phyloP scores from a whole-genome alignment of 2,888 invertebrate genomes.

The Lycaena phlaeas region DNA sequence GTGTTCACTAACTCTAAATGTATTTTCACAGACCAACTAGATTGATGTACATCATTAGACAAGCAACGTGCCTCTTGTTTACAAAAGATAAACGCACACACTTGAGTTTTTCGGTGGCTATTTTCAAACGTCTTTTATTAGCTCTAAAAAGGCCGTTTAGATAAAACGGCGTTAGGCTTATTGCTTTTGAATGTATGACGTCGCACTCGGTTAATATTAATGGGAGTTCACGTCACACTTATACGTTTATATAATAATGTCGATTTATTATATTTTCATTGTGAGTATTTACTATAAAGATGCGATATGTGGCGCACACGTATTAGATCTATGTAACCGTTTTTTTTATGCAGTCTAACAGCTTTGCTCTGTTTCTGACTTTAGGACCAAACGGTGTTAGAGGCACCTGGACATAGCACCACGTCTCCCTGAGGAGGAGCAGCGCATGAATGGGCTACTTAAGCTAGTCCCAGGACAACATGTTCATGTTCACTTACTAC shows the following conservation, averaged over 20 bases:
- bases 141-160: constrained; percentile 71
- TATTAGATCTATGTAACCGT: too few relatives aligned
- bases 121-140: constrained; percentile 68
- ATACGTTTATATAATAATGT: neutral
- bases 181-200: constrained; percentile 61
- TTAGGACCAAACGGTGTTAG: too few relatives aligned
- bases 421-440: too few relatives aligned
- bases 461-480: too few relatives aligned
- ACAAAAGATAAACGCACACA: constrained; percentile 43
- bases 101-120: constrained; percentile 67
- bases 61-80: constrained; percentile 46
- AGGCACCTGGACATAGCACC: too few relatives aligned
- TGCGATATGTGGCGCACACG: too few relatives aligned
- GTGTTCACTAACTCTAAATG: constrained; percentile 30
- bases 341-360: too few relatives aligned
- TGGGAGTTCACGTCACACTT: constrained; percentile 15
- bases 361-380: too few relatives aligned
- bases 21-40: constrained; percentile 46
- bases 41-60: constrained; percentile 56
- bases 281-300: too few relatives aligned
- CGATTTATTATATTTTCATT: neutral
- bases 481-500: too few relatives aligned
- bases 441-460: too few relatives aligned
- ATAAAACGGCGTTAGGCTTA: constrained; percentile 57
- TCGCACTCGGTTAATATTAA: constrained; percentile 29